Conservation (phyloP, 1,140 invertebrate genomes). For the Fopius arisanus region DNA sequence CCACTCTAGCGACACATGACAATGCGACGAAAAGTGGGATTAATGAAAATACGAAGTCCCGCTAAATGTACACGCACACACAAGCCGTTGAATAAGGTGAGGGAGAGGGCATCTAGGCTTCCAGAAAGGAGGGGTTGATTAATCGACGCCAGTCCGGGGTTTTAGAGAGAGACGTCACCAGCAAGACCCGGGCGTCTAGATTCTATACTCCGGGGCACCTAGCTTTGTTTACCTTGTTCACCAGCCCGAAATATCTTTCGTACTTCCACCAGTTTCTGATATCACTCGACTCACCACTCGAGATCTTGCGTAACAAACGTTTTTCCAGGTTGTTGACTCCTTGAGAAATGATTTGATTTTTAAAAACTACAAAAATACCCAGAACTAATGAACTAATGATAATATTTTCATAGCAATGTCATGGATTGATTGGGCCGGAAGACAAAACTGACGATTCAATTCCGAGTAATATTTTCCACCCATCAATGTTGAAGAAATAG, state of each 20-base stretch:
- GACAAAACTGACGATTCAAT: no score
- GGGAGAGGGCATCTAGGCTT: slow-evolving; percentile 19
- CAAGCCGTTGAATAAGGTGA: neutral
- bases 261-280: neutral
- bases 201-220: slow-evolving; percentile 12
- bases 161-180: slow-evolving; percentile 45
- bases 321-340: no score
- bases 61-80: slow-evolving; percentile 42
- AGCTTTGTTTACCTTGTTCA: slow-evolving; percentile 40
- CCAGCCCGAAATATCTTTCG: neutral
- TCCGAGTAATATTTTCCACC: no score
- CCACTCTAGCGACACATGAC: neutral
- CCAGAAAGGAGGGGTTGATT: slow-evolving; percentile 40
- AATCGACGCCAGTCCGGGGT: slow-evolving; percentile 41
- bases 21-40: slow-evolving; percentile 38
- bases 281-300: neutral
- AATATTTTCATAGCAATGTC: no score
- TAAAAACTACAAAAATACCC: no score
- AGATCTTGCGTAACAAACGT: neutral
- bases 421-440: no score
- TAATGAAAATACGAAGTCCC: slow-evolving; percentile 44
- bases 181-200: slow-evolving; percentile 40
- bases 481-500: neutral
- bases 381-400: no score
- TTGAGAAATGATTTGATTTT: no score